Evolutionary conservation across 1,140 invertebrate species (phyloP), one percentile per base, ranked within the genome.

Genomic region (Psilanteris sp.): DNA sequence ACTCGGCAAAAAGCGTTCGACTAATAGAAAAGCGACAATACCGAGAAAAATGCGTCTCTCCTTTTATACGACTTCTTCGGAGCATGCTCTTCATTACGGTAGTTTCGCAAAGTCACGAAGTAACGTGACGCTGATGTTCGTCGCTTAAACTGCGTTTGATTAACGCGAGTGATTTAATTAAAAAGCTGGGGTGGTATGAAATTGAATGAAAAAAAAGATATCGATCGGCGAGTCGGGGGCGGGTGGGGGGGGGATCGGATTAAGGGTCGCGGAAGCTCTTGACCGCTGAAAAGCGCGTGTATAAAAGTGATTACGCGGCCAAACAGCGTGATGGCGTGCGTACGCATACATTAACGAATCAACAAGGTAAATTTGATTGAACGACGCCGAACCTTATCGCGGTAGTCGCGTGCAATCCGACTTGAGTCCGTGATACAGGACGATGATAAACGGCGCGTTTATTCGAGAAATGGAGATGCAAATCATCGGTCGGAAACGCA

Each of bases 391-490:
- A 39, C 34, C 41, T 76, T 76, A 76, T 70, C 64, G 59, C 32
- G 41, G 41, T 55, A 62, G 48, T 68, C 62, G 71, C 72, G 62
- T 61, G 62, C 62, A 62, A 68, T 68, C 61, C 48, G 62, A 62
- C 62, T 62, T 54, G 62, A 68, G 44, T 54, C 41, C 41, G 54
- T 50, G 71, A 74, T 74, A 67, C 71, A 66, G 43, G 41, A 52
- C 20, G 54, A 75, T 75, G 72, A 75, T 62, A 75, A 75, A 75
- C 52, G 29, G 48, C 55, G 61, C 46, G 46, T 54, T 61, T 57
- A 68, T 62, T 64, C 59, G 72, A 50, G 64, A 64, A 76, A 76
- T 55, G 64, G 48, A 64, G 64, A 76, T 76, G 57, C 64, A 64
- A 68, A 76, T 76, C 64, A 48, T 48, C 14, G 27, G 48, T 37